phyloP scores from a whole-genome alignment of 2,888 invertebrate genomes.

The Limenitis camilla region DNA sequence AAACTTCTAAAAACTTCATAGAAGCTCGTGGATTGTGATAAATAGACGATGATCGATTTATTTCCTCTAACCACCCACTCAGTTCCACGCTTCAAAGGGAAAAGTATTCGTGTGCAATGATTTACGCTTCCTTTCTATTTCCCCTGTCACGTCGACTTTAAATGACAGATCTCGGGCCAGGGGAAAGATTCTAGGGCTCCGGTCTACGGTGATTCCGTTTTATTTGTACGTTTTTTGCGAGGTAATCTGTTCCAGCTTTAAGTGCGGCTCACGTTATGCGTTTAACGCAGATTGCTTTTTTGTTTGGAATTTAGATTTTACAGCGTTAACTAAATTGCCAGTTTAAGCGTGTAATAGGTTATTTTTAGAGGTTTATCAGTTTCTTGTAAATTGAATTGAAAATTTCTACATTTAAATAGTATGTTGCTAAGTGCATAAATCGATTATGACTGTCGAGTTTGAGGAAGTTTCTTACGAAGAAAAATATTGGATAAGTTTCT shows the following conservation, averaged over 20 bases:
- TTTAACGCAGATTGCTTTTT: conserved; percentile 7
- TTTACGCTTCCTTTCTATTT: conserved; percentile 29
- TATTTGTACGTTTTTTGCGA: conserved; percentile 18
- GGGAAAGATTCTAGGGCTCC: conserved; percentile 21
- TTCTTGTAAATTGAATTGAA: too few relatives aligned
- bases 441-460: too few relatives aligned
- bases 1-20: not conserved
- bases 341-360: not conserved
- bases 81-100: conserved; percentile 24
- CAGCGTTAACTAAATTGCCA: not conserved
- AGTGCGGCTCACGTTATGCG: conserved; percentile 5
- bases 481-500: too few relatives aligned
- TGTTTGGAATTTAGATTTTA: not conserved
- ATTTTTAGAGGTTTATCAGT: not conserved
- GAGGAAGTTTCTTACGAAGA: too few relatives aligned
- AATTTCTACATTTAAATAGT: too few relatives aligned
- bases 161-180: conserved; percentile 29
- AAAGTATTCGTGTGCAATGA: conserved; percentile 29
- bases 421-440: too few relatives aligned
- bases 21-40: not conserved
- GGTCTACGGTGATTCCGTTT: conserved; percentile 22
- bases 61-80: conserved; percentile 15
- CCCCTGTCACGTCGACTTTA: conserved; percentile 31
- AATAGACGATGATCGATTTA: conserved; percentile 14
- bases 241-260: conserved; percentile 15